These are phyloP conservation scores for Marmota flaviventris DNA, from an alignment of 2,113 vertebrate genomes.

Conservation along the genomic window DNA sequence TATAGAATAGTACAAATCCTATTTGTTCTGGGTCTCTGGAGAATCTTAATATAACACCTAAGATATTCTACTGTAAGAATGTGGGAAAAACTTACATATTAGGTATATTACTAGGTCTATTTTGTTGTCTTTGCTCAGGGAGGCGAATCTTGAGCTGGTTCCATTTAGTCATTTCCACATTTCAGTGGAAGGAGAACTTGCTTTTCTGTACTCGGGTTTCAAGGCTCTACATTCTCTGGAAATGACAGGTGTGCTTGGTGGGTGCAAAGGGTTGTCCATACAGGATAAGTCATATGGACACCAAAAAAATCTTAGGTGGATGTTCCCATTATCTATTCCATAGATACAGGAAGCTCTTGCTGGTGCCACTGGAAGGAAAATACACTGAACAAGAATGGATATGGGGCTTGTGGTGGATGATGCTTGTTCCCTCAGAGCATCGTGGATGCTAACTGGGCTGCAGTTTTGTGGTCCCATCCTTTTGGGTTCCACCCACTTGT, in stretches of 20 bases:
- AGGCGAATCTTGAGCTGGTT: background rate
- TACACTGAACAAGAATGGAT: background rate
- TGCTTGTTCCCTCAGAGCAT: background rate
- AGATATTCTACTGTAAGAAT: background rate
- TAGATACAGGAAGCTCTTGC: background rate
- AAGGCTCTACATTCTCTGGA: background rate
- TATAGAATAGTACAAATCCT: background rate
- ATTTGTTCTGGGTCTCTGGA: background rate
- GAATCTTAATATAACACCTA: background rate
- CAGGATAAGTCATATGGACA: background rate
- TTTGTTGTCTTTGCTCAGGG: background rate
- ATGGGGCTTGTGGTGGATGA: background rate
- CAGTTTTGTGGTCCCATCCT: background rate
- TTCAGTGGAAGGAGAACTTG: background rate
- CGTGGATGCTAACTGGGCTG: background rate
- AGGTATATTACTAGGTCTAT: background rate
- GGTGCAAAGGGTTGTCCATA: background rate
- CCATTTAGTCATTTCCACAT: background rate
- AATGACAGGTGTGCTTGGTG: background rate
- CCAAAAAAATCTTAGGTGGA: background rate
- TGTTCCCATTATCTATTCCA: background rate
- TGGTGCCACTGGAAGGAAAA: background rate
- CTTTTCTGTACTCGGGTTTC: background rate
- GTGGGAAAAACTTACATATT: background rate
- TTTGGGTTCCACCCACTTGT: background rate